Conservation (phyloP, 2,888 invertebrate genomes). For the Volucella zonaria region DNA sequence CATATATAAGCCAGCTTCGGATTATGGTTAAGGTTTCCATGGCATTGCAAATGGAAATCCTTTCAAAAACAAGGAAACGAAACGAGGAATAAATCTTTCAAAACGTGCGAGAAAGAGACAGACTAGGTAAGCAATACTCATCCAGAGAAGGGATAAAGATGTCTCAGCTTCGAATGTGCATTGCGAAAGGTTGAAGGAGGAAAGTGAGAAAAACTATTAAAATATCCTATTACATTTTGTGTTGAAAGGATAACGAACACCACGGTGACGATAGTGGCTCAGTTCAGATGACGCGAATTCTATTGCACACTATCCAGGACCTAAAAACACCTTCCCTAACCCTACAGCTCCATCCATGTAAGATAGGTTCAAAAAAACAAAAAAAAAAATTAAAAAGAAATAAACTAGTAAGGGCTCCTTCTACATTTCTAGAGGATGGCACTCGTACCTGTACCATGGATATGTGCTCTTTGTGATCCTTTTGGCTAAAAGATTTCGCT, state of each 20-base stretch:
- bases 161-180: constrained; percentile 33
- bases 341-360: constrained; percentile 46
- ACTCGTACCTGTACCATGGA: constrained; percentile 20
- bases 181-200: constrained; percentile 15
- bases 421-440: constrained; percentile 20
- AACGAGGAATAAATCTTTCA: constrained; percentile 64
- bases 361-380: constrained; percentile 19
- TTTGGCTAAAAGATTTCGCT: constrained; percentile 65
- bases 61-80: constrained; percentile 67
- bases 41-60: constrained; percentile 57
- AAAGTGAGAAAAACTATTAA: constrained; percentile 58
- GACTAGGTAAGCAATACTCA: constrained; percentile 45
- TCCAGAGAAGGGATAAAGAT: constrained; percentile 53
- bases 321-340: background rate
- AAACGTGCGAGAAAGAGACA: constrained; percentile 19
- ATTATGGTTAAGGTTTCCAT: constrained; percentile 63
- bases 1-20: constrained; percentile 64
- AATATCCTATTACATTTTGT: constrained; percentile 69
- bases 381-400: constrained; percentile 1
- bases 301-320: constrained; percentile 20
- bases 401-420: background rate
- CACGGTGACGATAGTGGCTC: constrained; percentile 56
- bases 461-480: constrained; percentile 66
- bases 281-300: constrained; percentile 61
- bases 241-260: constrained; percentile 67